Base-by-base conservation (phyloP, 2,113 vertebrate species). In the Hypomesus transpacificus region DNA sequence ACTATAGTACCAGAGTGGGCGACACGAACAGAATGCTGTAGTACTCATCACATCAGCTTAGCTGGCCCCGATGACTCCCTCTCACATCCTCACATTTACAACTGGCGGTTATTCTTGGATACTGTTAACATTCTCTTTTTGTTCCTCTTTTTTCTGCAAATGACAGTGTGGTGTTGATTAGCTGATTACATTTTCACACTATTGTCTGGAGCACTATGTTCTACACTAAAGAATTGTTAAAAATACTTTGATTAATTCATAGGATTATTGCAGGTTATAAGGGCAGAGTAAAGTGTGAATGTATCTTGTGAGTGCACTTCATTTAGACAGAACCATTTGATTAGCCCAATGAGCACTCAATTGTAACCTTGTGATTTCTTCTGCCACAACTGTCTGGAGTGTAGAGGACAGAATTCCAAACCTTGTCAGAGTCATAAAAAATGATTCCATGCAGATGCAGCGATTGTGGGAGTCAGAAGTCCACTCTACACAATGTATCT, bases 381-480 rank as follows among this genome's bases (percentile, higher is more conserved):
- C 39, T 46, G 39, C 39, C 53, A 18, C 9, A 16, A 54, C 53
- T 54, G 53, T 54, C 39, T 46, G 9, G 39, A 11, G 2, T 46
- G 6, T 46, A 46, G 39, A 46, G 39, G 39, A 46, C 9, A 46
- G 5, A 46, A 46, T 7, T 46, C 39, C 7, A 46, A 46, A 46
- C 39, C 8, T 9, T 46, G 39, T 46, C 13, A 46, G 39, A 2
- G 9, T 2, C 9, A 9, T 46, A 13, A 46, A 13, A 9, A 11
- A 46, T 46, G 6, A 46, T 46, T 46, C 9, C 39, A 46, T 46
- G 9, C 80, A 82, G 61, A 81, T 79, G 76, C 76, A 66, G 77
- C 31, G 34, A 16, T 81, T 83, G 86, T 87, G 82, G 77, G 81
- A 78, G 81, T 87, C 82, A 22, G 50, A 80, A 71, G 77, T 62